Evolutionary conservation across 2,797 vertebrate species (phyloP), one percentile per base, ranked within the genome.

Genomic region (Epinephelus awoara): DNA sequence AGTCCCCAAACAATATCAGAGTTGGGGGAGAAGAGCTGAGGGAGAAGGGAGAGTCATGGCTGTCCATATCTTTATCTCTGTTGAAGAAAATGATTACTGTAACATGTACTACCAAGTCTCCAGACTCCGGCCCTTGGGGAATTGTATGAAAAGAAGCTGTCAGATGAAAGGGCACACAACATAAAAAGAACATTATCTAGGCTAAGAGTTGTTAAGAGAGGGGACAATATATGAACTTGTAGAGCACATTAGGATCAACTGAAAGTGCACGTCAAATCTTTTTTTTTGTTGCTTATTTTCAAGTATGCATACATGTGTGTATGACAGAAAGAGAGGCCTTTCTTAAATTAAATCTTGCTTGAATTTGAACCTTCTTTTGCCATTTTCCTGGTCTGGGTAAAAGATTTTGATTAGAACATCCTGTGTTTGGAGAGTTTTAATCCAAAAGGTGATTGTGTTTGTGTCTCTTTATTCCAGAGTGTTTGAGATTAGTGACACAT

Each of bases 401-500:
- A 88, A 85, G 78, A 92, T 84, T 75, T 85, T 76, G 81, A 42
- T 42, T 12, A 42, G 40, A 69, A 62, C 64, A 51, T 29, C 69
- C 56, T 85, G 79, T 73, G 73, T 75, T 50, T 34, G 51, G 50
- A 80, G 47, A 82, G 56, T 82, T 91, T 91, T 84, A 90, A 89
- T 90, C 87, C 83, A 74, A 86, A 81, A 86, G 75, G 80, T 90
- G 88, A 85, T 71, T 85, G 84, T 88, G 79, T 89, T 90, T 89
- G 83, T 88, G 85, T 90, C 72, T 88, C 85, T 90, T 91, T 90
- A 86, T 91, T 90, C 82, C 67, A 70, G 66, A 86, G 88, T 81
- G 85, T 89, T 83, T 87, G 80, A 93, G 93, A 93, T 94, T 94
- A 94, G 93, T 94, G 91, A 94, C 93, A 93, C 92, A 91, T 91